Conservation (phyloP, 2,113 vertebrate species). For the Camarhynchus parvulus region DNA sequence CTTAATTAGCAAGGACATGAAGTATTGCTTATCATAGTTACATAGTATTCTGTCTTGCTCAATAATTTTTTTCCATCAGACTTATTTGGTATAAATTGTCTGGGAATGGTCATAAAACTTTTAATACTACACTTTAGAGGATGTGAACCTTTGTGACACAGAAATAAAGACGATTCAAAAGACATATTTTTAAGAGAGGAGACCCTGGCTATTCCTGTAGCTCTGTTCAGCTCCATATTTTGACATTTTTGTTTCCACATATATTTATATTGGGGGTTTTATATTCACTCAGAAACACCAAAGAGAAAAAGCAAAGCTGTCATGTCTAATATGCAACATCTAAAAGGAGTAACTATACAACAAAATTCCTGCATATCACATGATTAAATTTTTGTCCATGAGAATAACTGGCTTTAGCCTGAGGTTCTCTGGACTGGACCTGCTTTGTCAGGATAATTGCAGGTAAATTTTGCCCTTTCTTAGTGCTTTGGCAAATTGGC, state of each 20-base stretch:
- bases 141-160: neutral
- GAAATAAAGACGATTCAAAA: neutral
- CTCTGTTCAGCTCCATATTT: neutral
- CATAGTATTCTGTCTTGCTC: neutral
- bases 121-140: neutral
- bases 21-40: neutral
- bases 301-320: neutral
- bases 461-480: neutral
- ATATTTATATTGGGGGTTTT: neutral
- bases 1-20: neutral
- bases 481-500: neutral
- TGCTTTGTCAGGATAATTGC: neutral
- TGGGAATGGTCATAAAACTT: neutral
- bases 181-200: neutral
- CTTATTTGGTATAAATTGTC: neutral
- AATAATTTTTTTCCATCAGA: neutral
- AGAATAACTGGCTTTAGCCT: neutral
- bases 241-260: neutral
- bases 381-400: accelerated
- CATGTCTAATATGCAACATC: neutral
- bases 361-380: neutral
- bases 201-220: neutral
- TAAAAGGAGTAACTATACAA: neutral
- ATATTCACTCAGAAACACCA: neutral
- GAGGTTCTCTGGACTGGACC: neutral